Conservation (phyloP, 2,888 invertebrate species). For the Sipha maydis region DNA sequence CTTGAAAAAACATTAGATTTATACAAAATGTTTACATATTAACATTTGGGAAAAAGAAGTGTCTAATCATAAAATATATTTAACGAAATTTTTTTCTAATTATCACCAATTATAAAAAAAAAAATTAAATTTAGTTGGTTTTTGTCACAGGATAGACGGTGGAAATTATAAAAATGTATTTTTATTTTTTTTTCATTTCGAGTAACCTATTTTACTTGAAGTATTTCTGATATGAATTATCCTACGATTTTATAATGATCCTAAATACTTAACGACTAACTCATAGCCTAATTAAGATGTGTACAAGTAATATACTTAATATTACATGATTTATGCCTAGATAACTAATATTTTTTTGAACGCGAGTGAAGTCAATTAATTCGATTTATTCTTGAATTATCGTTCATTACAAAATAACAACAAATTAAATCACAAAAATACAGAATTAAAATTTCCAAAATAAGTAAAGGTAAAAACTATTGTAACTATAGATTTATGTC, state of each 20-base stretch:
- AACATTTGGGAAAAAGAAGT: neutral
- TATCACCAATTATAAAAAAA: neutral
- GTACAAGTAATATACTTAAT: constrained; percentile 38
- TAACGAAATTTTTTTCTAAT: too few relatives aligned
- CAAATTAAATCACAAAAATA: neutral
- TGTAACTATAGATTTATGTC: neutral
- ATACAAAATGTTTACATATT: neutral
- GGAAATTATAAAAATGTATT: too few relatives aligned
- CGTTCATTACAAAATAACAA: neutral
- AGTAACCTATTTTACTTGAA: too few relatives aligned
- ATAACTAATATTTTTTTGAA: constrained; percentile 48
- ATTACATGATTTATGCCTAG: constrained; percentile 17
- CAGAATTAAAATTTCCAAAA: neutral
- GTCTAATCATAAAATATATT: neutral
- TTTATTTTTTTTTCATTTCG: too few relatives aligned
- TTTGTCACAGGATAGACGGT: too few relatives aligned
- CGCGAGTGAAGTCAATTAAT: constrained; percentile 32
- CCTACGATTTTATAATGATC: neutral
- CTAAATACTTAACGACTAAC: constrained; percentile 5
- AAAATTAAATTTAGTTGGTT: neutral
- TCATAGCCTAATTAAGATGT: constrained; percentile 11
- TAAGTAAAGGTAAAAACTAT: neutral
- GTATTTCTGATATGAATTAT: neutral
- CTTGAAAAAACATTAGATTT: neutral
- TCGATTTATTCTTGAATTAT: constrained; percentile 34